Base-by-base conservation (phyloP, 2,888 invertebrate genomes). In the Escarpia spicata region DNA sequence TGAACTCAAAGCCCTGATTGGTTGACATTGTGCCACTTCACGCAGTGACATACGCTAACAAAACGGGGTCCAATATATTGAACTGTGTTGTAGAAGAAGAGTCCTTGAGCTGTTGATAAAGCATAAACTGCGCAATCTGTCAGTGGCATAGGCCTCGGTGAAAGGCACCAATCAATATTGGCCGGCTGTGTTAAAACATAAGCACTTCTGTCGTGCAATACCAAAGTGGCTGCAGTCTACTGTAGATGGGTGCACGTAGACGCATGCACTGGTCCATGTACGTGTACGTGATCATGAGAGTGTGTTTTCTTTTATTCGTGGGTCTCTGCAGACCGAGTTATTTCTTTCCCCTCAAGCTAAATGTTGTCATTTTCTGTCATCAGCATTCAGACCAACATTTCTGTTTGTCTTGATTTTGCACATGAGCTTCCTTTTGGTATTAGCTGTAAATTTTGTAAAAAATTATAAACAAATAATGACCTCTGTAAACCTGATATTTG, bases 61-160 rank as follows among this genome's bases (percentile, higher is more conserved):
- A 75, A 75, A 75, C 75, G 3, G n/a, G 75, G 75, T 26, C 75
- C 26, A 75, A 75, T 26, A 75, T 75, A 75, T 75, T 75, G 75
- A 75, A 75, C n/a, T n/a, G 19, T 75, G 75, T 6, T 1, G 75
- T 19, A 26, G 75, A 26, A 26, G 75, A 52, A 26, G 26, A 75
- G 75, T 26, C n/a, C 26, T 75, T n/a, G n/a, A n/a, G 75, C 75
- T 15, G n/a, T 75, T 26, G 19, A 75, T 75, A 75, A 75, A 75
- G 75, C 75, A 26, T 75, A 75, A 75, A 75, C 75, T 75, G 75
- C 19, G 75, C 75, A 75, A 75, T 75, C 75, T 75, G 75, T 75
- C 75, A 4, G 19, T 75, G 75, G 75, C n/a, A 75, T 2, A 75
- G 75, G 8, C 75, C n/a, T 4, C 3, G 52, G 12, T 52, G 52